phyloP scores from a whole-genome alignment of 2,797 vertebrate genomes.

The Allobates femoralis region DNA sequence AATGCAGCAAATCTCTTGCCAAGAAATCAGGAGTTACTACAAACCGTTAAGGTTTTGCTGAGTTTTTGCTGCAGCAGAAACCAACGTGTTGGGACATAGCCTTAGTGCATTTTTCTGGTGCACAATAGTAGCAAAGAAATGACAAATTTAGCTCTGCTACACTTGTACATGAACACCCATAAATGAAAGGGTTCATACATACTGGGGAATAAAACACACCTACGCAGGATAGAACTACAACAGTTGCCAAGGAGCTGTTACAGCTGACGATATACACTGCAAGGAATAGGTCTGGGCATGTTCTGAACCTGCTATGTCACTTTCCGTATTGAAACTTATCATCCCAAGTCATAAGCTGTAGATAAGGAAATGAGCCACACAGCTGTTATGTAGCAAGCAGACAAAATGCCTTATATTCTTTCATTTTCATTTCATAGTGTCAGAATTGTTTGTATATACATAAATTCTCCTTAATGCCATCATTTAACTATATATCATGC shows the following conservation, averaged over 20 bases:
- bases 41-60: too few relatives aligned
- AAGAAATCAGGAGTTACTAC: too few relatives aligned
- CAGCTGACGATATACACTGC: background rate
- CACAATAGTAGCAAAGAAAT: background rate
- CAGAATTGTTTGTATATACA: background rate
- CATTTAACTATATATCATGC: too few relatives aligned
- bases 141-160: background rate
- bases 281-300: conserved; percentile 51
- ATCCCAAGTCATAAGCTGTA: background rate
- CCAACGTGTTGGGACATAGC: too few relatives aligned
- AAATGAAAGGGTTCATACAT: background rate
- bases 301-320: background rate
- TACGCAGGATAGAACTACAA: background rate
- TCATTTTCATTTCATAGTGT: conserved; percentile 25
- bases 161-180: background rate
- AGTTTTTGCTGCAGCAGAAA: too few relatives aligned
- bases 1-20: too few relatives aligned
- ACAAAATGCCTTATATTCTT: background rate
- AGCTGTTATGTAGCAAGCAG: background rate
- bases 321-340: background rate
- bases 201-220: background rate
- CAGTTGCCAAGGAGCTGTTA: background rate
- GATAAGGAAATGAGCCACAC: conserved; percentile 30
- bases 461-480: background rate
- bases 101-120: too few relatives aligned